Evolutionary conservation across 2,888 invertebrate genomes (phyloP).

Genomic region (Polyommatus icarus): DNA sequence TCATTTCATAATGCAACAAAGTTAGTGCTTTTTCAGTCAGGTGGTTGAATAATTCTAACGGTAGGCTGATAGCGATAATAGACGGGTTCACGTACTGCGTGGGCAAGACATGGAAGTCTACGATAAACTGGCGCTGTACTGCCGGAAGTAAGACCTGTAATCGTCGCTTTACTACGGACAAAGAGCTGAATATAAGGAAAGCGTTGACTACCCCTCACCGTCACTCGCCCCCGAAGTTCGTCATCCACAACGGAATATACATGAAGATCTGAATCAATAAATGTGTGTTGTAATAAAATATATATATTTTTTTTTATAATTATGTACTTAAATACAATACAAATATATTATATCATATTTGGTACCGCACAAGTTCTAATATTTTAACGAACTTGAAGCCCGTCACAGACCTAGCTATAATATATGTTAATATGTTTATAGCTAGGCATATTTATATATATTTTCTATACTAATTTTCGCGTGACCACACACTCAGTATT

Average conservation of each 20-base stretch:
- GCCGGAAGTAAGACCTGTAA: slow-evolving; percentile 37
- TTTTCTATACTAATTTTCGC: no score
- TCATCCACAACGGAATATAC: slow-evolving; percentile 33
- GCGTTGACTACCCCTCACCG: slow-evolving; percentile 31
- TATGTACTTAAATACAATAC: no score
- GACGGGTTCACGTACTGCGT: slow-evolving; percentile 51
- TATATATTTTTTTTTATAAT: not conserved
- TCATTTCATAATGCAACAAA: not conserved
- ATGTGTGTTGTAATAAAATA: not conserved
- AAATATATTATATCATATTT: no score
- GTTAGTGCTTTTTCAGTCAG: not conserved
- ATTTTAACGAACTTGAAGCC: no score
- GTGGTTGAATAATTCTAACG: slow-evolving; percentile 39
- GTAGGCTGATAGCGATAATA: slow-evolving; percentile 43
- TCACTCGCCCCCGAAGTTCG: slow-evolving; percentile 40
- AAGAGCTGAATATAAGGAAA: not conserved
- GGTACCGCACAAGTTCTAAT: no score
- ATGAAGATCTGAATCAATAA: slow-evolving; percentile 36
- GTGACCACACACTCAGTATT: no score
- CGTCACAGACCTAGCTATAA: no score
- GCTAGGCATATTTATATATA: no score
- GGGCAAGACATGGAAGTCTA: not conserved
- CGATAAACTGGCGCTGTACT: slow-evolving; percentile 45
- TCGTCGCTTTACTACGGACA: slow-evolving; percentile 9
- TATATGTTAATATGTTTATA: no score